Conservation (phyloP, 2,888 invertebrate species). For the Callimorpha dominula region DNA sequence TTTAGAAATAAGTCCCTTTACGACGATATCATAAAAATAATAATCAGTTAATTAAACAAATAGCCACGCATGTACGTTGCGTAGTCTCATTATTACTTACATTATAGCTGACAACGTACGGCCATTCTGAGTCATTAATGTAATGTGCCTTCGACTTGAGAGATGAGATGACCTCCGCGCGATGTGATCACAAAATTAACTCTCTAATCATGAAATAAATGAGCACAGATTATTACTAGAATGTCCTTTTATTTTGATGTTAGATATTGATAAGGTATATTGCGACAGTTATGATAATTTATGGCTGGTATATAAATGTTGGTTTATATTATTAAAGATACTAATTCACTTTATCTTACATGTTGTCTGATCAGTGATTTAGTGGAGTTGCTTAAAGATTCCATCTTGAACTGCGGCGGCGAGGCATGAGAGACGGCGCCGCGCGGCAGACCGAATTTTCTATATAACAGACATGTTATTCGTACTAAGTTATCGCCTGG, state of each 20-base stretch:
- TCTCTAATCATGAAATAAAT: conserved; percentile 37
- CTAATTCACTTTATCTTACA: no score
- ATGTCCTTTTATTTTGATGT: conserved; percentile 21
- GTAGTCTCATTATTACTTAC: conserved; percentile 44
- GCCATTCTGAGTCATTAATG: conserved; percentile 51
- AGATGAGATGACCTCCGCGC: conserved; percentile 38
- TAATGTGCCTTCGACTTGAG: conserved; percentile 47
- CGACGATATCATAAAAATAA: conserved; percentile 19
- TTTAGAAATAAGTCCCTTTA: not conserved
- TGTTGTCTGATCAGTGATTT: no score
- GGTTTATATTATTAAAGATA: no score
- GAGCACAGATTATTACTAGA: conserved; percentile 31
- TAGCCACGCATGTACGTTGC: conserved; percentile 28
- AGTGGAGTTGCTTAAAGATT: no score
- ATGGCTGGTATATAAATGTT: no score
- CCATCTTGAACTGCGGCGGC: no score
- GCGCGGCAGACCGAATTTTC: no score
- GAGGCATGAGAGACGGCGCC: no score
- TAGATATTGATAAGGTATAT: not conserved
- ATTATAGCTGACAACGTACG: conserved; percentile 36
- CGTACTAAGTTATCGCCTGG: no score
- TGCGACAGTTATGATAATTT: not conserved
- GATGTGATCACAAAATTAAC: conserved; percentile 48
- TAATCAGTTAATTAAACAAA: conserved; percentile 36
- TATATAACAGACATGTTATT: no score